Conservation (phyloP, 2,888 invertebrate species). For the Suillia variegata region DNA sequence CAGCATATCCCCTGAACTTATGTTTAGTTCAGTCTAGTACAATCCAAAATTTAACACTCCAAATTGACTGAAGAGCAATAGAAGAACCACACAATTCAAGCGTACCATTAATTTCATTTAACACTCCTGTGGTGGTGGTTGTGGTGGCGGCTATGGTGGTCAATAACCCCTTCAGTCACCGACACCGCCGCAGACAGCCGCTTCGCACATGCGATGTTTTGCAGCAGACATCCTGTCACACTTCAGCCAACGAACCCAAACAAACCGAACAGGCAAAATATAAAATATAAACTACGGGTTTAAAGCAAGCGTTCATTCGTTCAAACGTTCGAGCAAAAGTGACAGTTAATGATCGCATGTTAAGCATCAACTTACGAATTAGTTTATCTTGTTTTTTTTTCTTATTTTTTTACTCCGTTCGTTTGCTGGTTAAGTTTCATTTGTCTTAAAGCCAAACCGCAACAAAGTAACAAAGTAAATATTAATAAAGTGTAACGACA, state of each 20-base stretch:
- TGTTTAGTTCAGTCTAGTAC: too few species aligned
- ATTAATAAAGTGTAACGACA: not conserved
- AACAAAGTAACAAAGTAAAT: conserved; percentile 1
- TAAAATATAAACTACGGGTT: not conserved
- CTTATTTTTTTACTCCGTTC: not conserved
- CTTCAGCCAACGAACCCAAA: not conserved
- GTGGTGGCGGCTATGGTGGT: too few species aligned
- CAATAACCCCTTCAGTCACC: conserved; percentile 9
- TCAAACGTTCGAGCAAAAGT: not conserved
- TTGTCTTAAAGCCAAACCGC: not conserved
- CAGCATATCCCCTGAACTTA: too few species aligned
- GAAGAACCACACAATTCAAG: not conserved
- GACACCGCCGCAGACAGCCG: not conserved
- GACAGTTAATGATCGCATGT: conserved; percentile 17
- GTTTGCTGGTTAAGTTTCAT: not conserved
- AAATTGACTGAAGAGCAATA: conserved; percentile 8
- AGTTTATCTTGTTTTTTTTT: too few species aligned
- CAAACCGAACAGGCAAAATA: not conserved
- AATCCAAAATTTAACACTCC: not conserved
- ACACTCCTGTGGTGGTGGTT: conserved; percentile 9
- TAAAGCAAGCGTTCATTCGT: too few species aligned
- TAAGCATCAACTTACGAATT: conserved; percentile 1
- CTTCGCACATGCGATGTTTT: not conserved
- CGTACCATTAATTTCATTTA: not conserved
- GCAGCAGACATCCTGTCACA: conserved; percentile 3